Evolutionary conservation across 2,797 vertebrate genomes (phyloP).

Genomic region (Netta rufina): DNA sequence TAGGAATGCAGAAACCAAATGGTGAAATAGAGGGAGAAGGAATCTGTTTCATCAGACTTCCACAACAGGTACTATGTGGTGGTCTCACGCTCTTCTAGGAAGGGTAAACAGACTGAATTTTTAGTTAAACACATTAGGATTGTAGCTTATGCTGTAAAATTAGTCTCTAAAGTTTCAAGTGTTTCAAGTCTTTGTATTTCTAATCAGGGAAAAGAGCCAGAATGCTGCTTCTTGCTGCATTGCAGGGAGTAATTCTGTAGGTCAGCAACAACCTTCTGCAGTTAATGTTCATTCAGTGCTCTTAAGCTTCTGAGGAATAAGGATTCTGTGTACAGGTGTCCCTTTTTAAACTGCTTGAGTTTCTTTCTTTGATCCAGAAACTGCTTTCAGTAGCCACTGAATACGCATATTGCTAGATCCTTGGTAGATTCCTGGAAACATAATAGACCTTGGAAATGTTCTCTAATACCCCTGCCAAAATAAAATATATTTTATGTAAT

Average conservation of each 20-base stretch:
- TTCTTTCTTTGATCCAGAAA: neutral
- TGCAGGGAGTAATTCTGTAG: neutral
- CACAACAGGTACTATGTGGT: neutral
- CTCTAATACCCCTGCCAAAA: neutral
- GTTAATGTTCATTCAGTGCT: neutral
- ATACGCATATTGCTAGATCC: neutral
- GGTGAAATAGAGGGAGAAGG: neutral
- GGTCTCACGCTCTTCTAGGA: neutral
- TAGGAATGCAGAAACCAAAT: neutral
- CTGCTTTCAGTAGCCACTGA: neutral
- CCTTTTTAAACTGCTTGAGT: neutral
- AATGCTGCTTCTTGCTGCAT: neutral
- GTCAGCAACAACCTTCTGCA: neutral
- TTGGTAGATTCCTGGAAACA: neutral
- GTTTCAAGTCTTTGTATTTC: neutral
- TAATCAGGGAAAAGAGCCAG: neutral
- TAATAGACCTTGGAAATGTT: neutral
- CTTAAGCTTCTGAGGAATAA: neutral
- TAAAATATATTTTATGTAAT: neutral
- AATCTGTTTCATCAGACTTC: neutral
- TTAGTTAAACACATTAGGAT: neutral
- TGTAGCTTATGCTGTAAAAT: neutral
- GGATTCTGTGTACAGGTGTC: rapidly evolving
- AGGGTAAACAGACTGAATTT: neutral
- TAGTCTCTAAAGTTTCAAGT: neutral